A percentile compares a stretch with the other conserved stretches of the same genome.
These are phyloP conservation scores for Spea bombifrons DNA, from an alignment of 2,113 vertebrate genomes.

Conservation along the genomic window DNA sequence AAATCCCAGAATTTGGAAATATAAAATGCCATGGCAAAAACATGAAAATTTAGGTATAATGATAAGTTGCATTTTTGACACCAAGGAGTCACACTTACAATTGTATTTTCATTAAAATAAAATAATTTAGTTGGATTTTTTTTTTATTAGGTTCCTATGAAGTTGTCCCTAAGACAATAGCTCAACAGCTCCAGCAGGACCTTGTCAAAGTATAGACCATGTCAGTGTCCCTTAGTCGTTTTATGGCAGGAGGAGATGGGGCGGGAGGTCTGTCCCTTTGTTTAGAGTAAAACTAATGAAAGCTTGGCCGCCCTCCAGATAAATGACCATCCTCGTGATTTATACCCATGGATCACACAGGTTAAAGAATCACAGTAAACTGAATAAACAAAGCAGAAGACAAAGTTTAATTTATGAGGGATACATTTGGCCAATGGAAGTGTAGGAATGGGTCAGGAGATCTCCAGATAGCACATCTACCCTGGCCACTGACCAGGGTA, in stretches of 20 bases:
- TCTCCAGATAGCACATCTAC: neutral
- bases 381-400: slow-evolving; percentile 63
- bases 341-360: slow-evolving; percentile 57
- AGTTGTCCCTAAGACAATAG: too few relatives aligned
- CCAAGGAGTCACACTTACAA: too few relatives aligned
- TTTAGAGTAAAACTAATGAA: neutral
- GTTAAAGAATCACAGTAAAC: slow-evolving; percentile 70
- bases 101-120: too few relatives aligned
- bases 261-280: neutral
- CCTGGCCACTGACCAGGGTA: neutral
- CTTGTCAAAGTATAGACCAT: neutral
- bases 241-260: neutral
- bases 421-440: slow-evolving; percentile 60
- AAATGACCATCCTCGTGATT: slow-evolving; percentile 64
- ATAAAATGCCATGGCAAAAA: too few relatives aligned
- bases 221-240: neutral
- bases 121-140: too few relatives aligned
- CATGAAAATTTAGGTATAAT: too few relatives aligned
- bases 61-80: too few relatives aligned
- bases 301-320: slow-evolving; percentile 38
- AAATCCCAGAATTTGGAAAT: too few relatives aligned
- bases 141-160: too few relatives aligned
- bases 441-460: slow-evolving; percentile 6
- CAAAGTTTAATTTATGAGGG: slow-evolving; percentile 61
- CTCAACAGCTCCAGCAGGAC: neutral